phyloP scores from a whole-genome alignment of 2,888 invertebrate species.

The Lycia hirtaria region DNA sequence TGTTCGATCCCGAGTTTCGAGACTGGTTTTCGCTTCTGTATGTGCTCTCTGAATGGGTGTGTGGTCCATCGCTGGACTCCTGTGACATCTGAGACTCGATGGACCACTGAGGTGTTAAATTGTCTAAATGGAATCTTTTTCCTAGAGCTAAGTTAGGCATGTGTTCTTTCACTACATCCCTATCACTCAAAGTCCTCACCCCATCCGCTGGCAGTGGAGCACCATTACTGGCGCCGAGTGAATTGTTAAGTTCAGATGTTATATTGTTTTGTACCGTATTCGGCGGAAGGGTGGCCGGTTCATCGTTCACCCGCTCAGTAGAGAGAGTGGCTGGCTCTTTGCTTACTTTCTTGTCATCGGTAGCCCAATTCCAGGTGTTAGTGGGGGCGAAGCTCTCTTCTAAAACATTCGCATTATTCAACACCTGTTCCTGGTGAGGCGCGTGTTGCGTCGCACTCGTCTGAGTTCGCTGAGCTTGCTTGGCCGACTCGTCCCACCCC shows the following conservation, averaged over 20 bases:
- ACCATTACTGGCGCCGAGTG: slow-evolving; percentile 46
- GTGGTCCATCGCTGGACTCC: slow-evolving; percentile 87
- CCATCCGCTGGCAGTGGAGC: slow-evolving; percentile 56
- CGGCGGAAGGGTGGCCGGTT: slow-evolving; percentile 42
- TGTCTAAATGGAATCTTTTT: slow-evolving; percentile 73
- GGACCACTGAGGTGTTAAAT: slow-evolving; percentile 87
- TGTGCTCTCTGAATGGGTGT: slow-evolving; percentile 86
- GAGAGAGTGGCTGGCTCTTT: slow-evolving; percentile 44
- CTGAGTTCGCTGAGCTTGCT: slow-evolving; percentile 57
- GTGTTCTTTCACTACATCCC: slow-evolving; percentile 69
- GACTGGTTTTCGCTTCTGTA: slow-evolving; percentile 86
- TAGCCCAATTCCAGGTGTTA: slow-evolving; percentile 87
- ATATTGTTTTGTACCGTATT: slow-evolving; percentile 51
- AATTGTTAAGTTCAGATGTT: slow-evolving; percentile 43
- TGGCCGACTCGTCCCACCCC: slow-evolving; percentile 86
- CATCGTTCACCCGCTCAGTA: slow-evolving; percentile 44
- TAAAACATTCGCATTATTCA: slow-evolving; percentile 78
- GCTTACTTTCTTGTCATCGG: slow-evolving; percentile 75
- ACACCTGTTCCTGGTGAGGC: slow-evolving; percentile 46
- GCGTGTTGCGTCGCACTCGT: slow-evolving; percentile 46
- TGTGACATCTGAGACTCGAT: slow-evolving; percentile 88
- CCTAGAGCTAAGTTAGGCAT: slow-evolving; percentile 77
- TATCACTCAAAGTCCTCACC: slow-evolving; percentile 70
- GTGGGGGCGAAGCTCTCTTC: slow-evolving; percentile 85
- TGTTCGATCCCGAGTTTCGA: slow-evolving; percentile 79